phyloP scores from a whole-genome alignment of 2,888 invertebrate species.

The Spicauda simplicius region DNA sequence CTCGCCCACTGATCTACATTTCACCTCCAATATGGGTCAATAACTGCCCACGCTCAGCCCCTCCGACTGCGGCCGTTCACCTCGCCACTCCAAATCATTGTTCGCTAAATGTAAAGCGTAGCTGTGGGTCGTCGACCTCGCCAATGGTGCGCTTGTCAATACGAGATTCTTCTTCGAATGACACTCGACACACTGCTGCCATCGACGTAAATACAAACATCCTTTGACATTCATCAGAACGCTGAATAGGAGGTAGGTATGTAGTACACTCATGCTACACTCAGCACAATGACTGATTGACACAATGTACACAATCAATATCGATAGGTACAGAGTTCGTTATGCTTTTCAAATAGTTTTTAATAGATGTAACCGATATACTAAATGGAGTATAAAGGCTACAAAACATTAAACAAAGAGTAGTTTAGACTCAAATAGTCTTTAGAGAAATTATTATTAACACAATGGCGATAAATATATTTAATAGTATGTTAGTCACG shows the following conservation, averaged over 20 bases:
- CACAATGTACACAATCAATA: constrained; percentile 18
- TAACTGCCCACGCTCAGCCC: constrained; percentile 85
- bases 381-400: background rate
- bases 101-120: constrained; percentile 83
- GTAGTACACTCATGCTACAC: constrained; percentile 19
- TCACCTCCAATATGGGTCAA: constrained; percentile 84
- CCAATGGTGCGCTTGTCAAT: constrained; percentile 67
- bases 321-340: constrained; percentile 9
- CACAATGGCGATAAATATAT: background rate
- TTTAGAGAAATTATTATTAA: background rate
- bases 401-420: background rate
- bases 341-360: constrained; percentile 21
- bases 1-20: constrained; percentile 86
- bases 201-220: constrained; percentile 69
- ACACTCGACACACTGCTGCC: constrained; percentile 72
- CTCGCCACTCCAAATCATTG: constrained; percentile 84
- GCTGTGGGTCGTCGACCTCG: constrained; percentile 71
- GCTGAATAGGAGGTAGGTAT: constrained; percentile 32
- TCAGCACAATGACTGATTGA: constrained; percentile 25
- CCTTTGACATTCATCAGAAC: constrained; percentile 51
- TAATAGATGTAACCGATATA: constrained; percentile 3
- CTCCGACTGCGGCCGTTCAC: constrained; percentile 81
- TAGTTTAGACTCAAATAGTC: background rate
- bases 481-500: background rate
- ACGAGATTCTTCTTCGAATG: constrained; percentile 74